Evolutionary conservation across 2,797 vertebrate genomes (phyloP), one percentile per base, ranked within the genome.

Genomic region (Luscinia megarhynchos): DNA sequence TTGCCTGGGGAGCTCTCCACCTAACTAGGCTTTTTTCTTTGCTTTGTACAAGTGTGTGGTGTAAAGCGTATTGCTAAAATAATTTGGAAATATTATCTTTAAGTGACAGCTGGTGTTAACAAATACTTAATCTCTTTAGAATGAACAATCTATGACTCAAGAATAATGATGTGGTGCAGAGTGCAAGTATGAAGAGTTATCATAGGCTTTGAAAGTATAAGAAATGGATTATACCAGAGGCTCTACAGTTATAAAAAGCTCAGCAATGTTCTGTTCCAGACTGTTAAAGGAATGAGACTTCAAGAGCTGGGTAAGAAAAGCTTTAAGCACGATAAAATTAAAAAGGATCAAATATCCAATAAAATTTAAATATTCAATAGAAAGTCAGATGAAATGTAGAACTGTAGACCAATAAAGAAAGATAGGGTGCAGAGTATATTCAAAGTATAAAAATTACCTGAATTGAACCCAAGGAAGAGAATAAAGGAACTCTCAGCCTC

Each of bases 41-140:
- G 29, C 30, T 88, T 73, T 69, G 12, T 50, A 11, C 45, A 68
- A 57, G 27, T 45, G 29, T 48, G 34, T 4, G 1, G 11, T 45
- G 22, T 24, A 84, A 92, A 89, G 40, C 40, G 16, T 55, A 34
- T 30, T 23, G 32, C 55, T 66, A 53, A 90, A 90, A 76, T 73
- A 86, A 73, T 81, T 62, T 59, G 29, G 29, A 17, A 82, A 30
- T 64, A 38, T 86, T 86, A 78, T 58, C 83, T 93, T 43, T 27
- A 89, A 89, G 59, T 58, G 74, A 62, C 50, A 77, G 55, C 30
- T 86, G 82, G 36, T 32, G 12, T 53, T 87, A 92, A 69, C 29
- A 90, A 84, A 79, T 59, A 32, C 58, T 41, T 96, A 69, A 73
- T 92, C 78, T 76, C 55, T 79, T 78, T 30, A 66, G 41, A 82